phyloP scores from a whole-genome alignment of 2,113 vertebrate genomes.

The Lagopus leucura region DNA sequence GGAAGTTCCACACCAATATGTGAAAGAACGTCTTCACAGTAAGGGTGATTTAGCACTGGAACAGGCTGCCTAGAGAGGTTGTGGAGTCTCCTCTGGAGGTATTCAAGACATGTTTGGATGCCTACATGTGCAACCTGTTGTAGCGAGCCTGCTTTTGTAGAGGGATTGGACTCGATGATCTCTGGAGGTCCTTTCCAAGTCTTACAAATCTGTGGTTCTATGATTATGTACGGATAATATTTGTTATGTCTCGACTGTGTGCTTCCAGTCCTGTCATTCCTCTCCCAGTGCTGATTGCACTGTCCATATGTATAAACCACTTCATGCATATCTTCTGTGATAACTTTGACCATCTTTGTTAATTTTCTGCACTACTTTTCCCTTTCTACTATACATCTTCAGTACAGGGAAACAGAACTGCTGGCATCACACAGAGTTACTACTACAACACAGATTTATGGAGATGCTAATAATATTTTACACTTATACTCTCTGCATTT shows the following conservation, averaged over 20 bases:
- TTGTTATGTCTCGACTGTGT: not conserved
- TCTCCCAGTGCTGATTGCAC: not conserved
- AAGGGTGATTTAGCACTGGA: no score
- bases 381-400: not conserved
- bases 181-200: no score
- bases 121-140: no score
- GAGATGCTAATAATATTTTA: not conserved
- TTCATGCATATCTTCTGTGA: not conserved
- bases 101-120: no score
- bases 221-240: not conserved
- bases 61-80: no score
- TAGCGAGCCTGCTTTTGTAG: no score
- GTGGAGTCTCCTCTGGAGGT: no score
- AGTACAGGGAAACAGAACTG: not conserved
- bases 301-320: fast-evolving
- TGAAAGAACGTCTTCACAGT: no score
- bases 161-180: no score
- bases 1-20: no score
- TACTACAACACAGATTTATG: not conserved
- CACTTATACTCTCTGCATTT: not conserved
- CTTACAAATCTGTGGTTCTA: no score
- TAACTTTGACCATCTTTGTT: not conserved
- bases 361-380: not conserved
- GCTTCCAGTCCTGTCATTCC: not conserved
- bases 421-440: fast-evolving